Conservation (phyloP, 2,113 vertebrate species). For the Oryzias javanicus region DNA sequence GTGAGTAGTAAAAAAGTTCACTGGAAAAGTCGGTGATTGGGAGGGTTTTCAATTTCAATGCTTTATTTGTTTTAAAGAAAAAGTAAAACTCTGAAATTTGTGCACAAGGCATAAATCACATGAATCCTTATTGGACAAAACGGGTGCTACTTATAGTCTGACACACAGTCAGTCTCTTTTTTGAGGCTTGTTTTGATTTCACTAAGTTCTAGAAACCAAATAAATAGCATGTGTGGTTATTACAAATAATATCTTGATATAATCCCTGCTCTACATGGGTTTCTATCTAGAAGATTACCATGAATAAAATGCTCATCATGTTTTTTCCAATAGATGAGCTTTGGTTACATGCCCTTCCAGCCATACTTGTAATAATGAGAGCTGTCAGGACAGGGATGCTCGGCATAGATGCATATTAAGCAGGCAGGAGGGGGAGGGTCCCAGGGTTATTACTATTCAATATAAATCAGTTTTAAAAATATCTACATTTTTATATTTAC, state of each 20-base stretch:
- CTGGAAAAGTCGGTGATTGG: slow-evolving; percentile 8
- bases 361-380: slow-evolving; percentile 97
- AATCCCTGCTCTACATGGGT: slow-evolving; percentile 79
- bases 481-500: slow-evolving; percentile 82
- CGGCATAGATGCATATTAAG: slow-evolving; percentile 99
- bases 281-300: slow-evolving; percentile 88
- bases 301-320: slow-evolving; percentile 98
- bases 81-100: too few species aligned
- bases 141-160: too few species aligned
- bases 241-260: slow-evolving; percentile 60
- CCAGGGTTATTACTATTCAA: slow-evolving; percentile 95
- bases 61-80: too few species aligned
- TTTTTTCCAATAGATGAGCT: slow-evolving; percentile 99
- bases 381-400: slow-evolving; percentile 97
- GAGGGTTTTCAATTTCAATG: too few species aligned
- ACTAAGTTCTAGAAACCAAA: slow-evolving; percentile 12
- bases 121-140: too few species aligned
- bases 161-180: too few species aligned
- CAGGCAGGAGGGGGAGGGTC: slow-evolving; percentile 92
- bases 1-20: slow-evolving; percentile 20
- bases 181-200: slow-evolving; percentile 33
- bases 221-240: too few species aligned
- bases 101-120: too few species aligned
- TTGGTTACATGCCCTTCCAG: slow-evolving; percentile 89
- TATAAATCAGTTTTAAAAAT: slow-evolving; percentile 99